Evolutionary conservation across 2,888 invertebrate species (phyloP).

Genomic region (Epinotia brunnichana): DNA sequence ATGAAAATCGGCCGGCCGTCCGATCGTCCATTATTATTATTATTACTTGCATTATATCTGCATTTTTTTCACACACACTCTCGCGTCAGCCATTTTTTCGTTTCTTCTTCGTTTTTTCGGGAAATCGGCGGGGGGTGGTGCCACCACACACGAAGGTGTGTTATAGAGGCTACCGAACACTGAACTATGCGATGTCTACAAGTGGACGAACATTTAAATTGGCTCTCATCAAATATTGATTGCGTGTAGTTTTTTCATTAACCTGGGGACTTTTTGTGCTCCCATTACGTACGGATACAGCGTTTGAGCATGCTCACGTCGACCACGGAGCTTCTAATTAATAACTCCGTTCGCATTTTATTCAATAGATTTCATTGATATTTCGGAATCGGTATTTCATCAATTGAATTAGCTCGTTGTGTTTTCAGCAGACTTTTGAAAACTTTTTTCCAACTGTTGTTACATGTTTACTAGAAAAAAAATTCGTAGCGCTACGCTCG

Average conservation of each 20-base stretch:
- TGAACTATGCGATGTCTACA: slow-evolving; percentile 83
- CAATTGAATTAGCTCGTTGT: no score
- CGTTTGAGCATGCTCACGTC: slow-evolving; percentile 55
- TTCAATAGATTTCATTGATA: slow-evolving; percentile 28
- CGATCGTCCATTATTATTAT: slow-evolving; percentile 83
- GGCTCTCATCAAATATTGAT: slow-evolving; percentile 84
- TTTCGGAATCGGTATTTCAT: neutral
- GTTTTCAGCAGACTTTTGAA: no score
- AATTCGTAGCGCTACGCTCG: no score
- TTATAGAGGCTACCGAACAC: slow-evolving; percentile 68
- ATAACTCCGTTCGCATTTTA: slow-evolving; percentile 33
- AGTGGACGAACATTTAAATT: slow-evolving; percentile 83
- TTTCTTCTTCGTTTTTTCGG: slow-evolving; percentile 79
- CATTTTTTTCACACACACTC: slow-evolving; percentile 80
- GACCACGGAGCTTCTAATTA: slow-evolving; percentile 18
- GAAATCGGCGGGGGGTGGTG: slow-evolving; percentile 69
- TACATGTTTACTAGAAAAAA: no score
- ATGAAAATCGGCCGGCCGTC: slow-evolving; percentile 79
- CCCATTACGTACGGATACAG: slow-evolving; percentile 58
- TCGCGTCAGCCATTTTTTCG: slow-evolving; percentile 74
- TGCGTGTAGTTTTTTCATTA: slow-evolving; percentile 83
- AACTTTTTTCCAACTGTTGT: no score
- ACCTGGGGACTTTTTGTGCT: slow-evolving; percentile 74
- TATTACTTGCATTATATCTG: slow-evolving; percentile 83
- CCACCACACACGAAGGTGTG: slow-evolving; percentile 63